Percentiles rank a stretch among this genome's conserved stretches.
phyloP scores from a whole-genome alignment of 2,113 vertebrate genomes.

The human (Homo sapiens) region GRCh38 chr3:37577001-37577500 shows the following conservation, averaged over 20 bases:
- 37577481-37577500: background rate
- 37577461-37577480: background rate
- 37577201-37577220: rapidly evolving
- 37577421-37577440: background rate
- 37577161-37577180: rapidly evolving
- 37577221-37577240: background rate
- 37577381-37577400: background rate
- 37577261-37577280: background rate
- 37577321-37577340: background rate
- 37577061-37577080: background rate
- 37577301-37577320: background rate
- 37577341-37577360: background rate
- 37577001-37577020: background rate
- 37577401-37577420: background rate
- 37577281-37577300: background rate
- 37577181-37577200: rapidly evolving
- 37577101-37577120: background rate
- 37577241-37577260: too few relatives aligned
- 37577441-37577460: background rate
- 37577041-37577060: background rate
- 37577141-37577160: background rate
- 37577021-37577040: background rate
- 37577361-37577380: background rate
- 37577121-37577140: background rate
- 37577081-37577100: background rate